These are phyloP conservation scores for Spermophilus dauricus DNA, from an alignment of 2,113 vertebrate species.

Conservation along the genomic window DNA sequence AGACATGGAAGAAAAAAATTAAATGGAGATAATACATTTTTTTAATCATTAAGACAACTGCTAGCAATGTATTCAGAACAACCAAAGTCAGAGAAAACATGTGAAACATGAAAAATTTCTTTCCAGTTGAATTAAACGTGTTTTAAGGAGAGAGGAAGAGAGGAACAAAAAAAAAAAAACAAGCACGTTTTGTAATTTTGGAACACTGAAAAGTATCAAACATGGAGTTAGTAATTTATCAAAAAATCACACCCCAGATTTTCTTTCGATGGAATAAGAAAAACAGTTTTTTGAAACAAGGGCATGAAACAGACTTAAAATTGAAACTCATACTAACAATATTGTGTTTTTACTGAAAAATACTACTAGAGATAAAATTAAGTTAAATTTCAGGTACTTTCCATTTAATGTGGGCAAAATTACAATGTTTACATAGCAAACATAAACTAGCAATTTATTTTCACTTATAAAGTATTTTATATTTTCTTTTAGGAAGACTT, in stretches of 20 bases:
- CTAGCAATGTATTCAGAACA: too few relatives aligned
- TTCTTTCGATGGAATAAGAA: constrained; percentile 31
- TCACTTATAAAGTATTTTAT: constrained; percentile 56
- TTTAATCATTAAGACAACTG: too few relatives aligned
- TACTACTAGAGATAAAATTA: too few relatives aligned
- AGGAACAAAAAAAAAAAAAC: neutral
- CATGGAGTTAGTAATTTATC: constrained; percentile 30
- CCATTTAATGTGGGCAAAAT: too few relatives aligned
- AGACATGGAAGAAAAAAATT: too few relatives aligned
- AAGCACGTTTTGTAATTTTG: neutral
- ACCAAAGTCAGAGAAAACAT: neutral
- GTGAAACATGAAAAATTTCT: neutral
- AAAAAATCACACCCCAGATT: constrained; percentile 57
- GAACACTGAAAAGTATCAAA: constrained; percentile 39
- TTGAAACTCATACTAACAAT: neutral
- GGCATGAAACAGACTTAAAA: constrained; percentile 21
- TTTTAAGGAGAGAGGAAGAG: neutral
- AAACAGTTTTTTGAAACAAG: constrained; percentile 11
- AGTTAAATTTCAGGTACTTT: too few relatives aligned
- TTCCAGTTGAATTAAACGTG: constrained; percentile 20
- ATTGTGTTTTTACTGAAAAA: too few relatives aligned
- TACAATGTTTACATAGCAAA: too few relatives aligned
- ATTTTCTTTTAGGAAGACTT: constrained; percentile 67
- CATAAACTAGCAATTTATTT: constrained; percentile 59
- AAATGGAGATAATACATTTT: too few relatives aligned